Evolutionary conservation across 2,888 invertebrate genomes (phyloP).

Genomic region (Meloe dianella): DNA sequence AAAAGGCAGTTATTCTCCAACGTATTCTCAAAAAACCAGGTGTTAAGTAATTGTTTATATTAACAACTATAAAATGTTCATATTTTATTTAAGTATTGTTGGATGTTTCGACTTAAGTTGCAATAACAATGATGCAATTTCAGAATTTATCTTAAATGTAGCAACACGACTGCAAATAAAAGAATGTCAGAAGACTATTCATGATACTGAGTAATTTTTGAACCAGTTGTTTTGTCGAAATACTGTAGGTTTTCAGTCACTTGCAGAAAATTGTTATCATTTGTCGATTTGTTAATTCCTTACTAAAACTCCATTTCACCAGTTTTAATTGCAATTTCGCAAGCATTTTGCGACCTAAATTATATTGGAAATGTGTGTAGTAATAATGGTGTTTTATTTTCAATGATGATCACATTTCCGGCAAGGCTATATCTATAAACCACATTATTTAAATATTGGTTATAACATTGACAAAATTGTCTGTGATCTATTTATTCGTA

Average conservation of each 20-base stretch:
- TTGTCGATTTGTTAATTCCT: too few relatives aligned
- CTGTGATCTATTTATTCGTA: background rate
- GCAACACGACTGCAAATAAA: too few relatives aligned
- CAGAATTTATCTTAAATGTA: too few relatives aligned
- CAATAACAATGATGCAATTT: too few relatives aligned
- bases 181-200: too few relatives aligned
- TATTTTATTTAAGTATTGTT: too few relatives aligned
- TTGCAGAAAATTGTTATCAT: background rate
- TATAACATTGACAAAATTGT: background rate
- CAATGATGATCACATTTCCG: background rate
- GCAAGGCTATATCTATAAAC: background rate
- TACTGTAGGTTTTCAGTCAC: background rate
- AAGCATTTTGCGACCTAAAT: background rate
- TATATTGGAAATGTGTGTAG: background rate
- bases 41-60: background rate
- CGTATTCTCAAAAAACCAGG: background rate
- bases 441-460: background rate
- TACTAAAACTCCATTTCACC: background rate
- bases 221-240: background rate
- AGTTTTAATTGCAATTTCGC: background rate
- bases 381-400: background rate
- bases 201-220: background rate
- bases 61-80: too few relatives aligned
- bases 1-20: background rate
- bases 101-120: too few relatives aligned